Evolutionary conservation across 2,888 invertebrate genomes (phyloP).

Genomic region (Beris chalybata): DNA sequence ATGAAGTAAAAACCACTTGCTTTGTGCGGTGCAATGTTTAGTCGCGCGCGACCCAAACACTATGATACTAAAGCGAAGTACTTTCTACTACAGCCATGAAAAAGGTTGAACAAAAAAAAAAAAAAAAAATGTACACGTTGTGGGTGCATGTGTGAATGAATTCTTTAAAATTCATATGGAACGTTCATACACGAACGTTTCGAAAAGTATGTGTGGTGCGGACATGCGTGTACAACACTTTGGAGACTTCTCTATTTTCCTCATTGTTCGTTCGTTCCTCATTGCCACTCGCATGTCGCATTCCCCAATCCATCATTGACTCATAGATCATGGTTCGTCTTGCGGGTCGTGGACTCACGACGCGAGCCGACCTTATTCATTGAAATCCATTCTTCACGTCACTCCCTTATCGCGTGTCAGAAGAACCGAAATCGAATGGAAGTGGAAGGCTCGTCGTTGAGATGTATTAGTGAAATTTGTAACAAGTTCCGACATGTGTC

Average conservation of each 20-base stretch:
- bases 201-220: slow-evolving; percentile 6
- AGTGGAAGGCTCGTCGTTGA: slow-evolving; percentile 2
- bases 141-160: slow-evolving; percentile 9
- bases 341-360: too few species aligned
- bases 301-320: slow-evolving; percentile 7
- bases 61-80: too few species aligned
- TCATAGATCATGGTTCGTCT: slow-evolving; percentile 3
- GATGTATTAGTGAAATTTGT: slow-evolving; percentile 5
- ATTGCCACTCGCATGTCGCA: too few species aligned
- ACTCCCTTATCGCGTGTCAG: neutral
- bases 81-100: too few species aligned
- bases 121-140: neutral
- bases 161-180: too few species aligned
- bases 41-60: slow-evolving; percentile 21
- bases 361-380: slow-evolving; percentile 20
- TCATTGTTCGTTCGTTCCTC: too few species aligned
- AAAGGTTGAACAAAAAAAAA: neutral
- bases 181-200: neutral
- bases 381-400: slow-evolving; percentile 6
- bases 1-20: slow-evolving; percentile 27
- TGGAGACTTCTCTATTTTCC: neutral
- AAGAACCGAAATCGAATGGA: neutral
- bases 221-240: slow-evolving; percentile 19
- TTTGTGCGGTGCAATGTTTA: slow-evolving; percentile 24
- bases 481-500: slow-evolving; percentile 27